These are phyloP conservation scores for Volucella inanis DNA, from an alignment of 2,888 invertebrate species.

Conservation along the genomic window DNA sequence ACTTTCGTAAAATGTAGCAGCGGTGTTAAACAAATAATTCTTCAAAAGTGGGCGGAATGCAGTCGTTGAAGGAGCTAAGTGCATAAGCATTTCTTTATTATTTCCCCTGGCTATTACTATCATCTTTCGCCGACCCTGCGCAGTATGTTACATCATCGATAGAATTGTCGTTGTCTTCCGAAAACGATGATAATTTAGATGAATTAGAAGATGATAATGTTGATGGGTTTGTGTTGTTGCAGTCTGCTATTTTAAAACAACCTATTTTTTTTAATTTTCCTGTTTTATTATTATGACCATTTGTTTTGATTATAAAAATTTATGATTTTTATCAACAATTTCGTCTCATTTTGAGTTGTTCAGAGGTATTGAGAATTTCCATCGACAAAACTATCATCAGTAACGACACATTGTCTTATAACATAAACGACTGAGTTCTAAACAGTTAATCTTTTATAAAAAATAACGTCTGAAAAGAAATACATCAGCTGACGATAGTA, in stretches of 20 bases:
- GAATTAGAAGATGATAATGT: too few relatives aligned
- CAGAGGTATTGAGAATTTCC: constrained; percentile 24
- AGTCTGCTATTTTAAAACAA: too few relatives aligned
- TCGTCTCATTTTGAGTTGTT: constrained; percentile 31
- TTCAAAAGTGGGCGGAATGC: constrained; percentile 11
- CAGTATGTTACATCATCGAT: constrained; percentile 8
- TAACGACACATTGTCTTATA: constrained; percentile 24
- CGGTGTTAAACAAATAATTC: constrained; percentile 8
- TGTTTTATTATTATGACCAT: constrained; percentile 1
- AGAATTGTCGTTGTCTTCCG: background rate
- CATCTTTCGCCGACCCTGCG: background rate
- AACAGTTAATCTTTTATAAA: constrained; percentile 40
- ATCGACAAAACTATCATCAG: constrained; percentile 5
- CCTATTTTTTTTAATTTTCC: background rate
- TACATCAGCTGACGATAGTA: constrained; percentile 52
- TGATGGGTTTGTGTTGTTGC: background rate
- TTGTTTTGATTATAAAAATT: background rate
- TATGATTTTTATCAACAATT: constrained; percentile 1
- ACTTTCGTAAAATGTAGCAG: constrained; percentile 16
- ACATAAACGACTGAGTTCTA: constrained; percentile 22
- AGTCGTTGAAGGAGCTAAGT: background rate
- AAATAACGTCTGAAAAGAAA: constrained; percentile 48
- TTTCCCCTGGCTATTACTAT: background rate
- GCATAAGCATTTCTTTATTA: background rate
- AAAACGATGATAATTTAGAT: background rate